phyloP scores from a whole-genome alignment of 2,797 vertebrate genomes.

The Pitangus sulphuratus region DNA sequence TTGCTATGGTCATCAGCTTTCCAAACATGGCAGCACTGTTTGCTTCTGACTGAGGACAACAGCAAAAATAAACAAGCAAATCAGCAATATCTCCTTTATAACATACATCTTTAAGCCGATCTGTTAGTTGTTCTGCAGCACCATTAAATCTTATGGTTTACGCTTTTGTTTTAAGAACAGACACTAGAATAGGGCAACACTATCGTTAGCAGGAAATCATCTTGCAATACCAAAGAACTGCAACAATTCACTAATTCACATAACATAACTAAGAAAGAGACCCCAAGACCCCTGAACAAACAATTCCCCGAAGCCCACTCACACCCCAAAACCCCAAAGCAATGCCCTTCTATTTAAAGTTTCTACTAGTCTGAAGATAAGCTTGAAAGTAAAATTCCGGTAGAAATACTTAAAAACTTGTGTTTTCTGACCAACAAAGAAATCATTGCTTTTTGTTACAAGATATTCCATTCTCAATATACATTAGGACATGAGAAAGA shows the following conservation, averaged over 20 bases:
- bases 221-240: neutral
- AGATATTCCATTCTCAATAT: neutral
- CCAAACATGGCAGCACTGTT: constrained; percentile 95
- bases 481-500: neutral
- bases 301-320: neutral
- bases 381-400: neutral
- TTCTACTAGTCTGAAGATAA: neutral
- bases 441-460: neutral
- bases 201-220: neutral
- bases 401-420: neutral
- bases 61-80: constrained; percentile 37
- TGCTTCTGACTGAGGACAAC: constrained; percentile 87
- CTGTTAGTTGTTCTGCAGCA: neutral
- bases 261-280: neutral
- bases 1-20: constrained; percentile 97
- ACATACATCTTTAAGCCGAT: neutral
- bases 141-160: neutral
- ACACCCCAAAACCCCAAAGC: neutral
- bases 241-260: neutral
- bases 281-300: neutral
- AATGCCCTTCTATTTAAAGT: neutral
- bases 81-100: neutral
- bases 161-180: neutral
- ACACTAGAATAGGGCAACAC: neutral
- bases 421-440: neutral